Conservation (phyloP, 2,888 invertebrate species). For the Drosophila testacea region DNA sequence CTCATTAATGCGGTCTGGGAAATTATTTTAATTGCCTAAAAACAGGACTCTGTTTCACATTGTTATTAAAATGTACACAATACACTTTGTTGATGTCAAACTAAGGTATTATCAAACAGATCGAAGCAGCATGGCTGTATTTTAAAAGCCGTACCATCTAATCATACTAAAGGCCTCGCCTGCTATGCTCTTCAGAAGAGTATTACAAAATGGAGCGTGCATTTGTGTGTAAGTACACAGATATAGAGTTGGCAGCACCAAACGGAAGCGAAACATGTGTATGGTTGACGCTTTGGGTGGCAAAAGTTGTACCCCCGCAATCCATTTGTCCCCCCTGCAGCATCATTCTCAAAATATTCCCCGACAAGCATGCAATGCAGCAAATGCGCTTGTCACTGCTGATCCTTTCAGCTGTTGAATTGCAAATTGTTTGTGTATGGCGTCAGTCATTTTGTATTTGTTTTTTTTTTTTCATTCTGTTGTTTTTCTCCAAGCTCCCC, state of each 20-base stretch:
- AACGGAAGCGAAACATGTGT: constrained; percentile 52
- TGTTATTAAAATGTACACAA: no score
- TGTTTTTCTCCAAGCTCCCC: constrained; percentile 4
- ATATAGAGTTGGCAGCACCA: constrained; percentile 4
- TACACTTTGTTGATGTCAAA: neutral
- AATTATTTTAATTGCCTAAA: no score
- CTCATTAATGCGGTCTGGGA: no score
- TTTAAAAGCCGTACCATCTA: no score
- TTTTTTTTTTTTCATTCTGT: constrained; percentile 16
- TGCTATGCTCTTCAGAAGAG: constrained; percentile 18
- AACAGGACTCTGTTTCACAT: neutral
- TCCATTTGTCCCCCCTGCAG: neutral
- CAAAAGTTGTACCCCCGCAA: constrained; percentile 8
- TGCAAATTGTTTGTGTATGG: constrained; percentile 81
- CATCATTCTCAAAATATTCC: neutral
- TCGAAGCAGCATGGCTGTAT: neutral
- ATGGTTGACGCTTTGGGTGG: constrained; percentile 31
- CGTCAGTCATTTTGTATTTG: constrained; percentile 62
- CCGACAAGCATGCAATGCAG: constrained; percentile 31
- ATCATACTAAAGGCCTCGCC: constrained; percentile 1
- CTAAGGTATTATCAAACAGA: neutral
- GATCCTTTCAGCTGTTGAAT: constrained; percentile 80
- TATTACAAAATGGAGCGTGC: constrained; percentile 33
- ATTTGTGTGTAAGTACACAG: constrained; percentile 7
- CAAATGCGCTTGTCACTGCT: constrained; percentile 79